Conservation (phyloP, 2,888 invertebrate species). For the Nysson spinosus region DNA sequence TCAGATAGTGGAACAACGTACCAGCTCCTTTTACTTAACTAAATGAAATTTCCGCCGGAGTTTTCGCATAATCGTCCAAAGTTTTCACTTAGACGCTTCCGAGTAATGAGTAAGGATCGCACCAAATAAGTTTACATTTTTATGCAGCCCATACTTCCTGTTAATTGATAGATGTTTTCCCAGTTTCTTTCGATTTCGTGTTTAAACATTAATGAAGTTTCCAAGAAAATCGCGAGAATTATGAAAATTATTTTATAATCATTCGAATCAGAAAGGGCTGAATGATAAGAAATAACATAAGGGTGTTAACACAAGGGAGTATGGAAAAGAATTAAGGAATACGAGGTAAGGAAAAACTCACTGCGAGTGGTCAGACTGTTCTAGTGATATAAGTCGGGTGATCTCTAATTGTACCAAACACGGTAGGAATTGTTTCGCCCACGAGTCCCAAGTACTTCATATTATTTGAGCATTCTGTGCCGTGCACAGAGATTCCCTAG, state of each 20-base stretch:
- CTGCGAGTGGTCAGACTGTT: constrained; percentile 16
- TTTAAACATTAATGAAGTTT: neutral
- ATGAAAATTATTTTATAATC: no score
- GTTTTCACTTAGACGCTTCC: constrained; percentile 47
- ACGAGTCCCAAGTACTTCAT: constrained; percentile 44
- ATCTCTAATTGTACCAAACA: constrained; percentile 62
- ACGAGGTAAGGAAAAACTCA: constrained; percentile 26
- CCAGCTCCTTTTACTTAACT: constrained; percentile 20
- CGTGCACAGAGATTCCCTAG: constrained; percentile 11
- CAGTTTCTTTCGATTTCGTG: neutral
- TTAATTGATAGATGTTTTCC: no score
- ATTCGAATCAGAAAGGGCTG: no score
- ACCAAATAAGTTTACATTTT: no score
- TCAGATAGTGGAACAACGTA: constrained; percentile 12
- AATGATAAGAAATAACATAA: no score
- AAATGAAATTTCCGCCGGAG: constrained; percentile 40
- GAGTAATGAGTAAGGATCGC: constrained; percentile 38
- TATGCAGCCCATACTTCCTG: no score
- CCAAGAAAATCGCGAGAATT: no score
- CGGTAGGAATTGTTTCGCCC: constrained; percentile 55
- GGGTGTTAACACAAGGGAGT: no score
- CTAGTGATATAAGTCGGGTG: constrained; percentile 54
- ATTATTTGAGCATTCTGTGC: constrained; percentile 52
- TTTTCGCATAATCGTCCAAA: constrained; percentile 50
- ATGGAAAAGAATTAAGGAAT: constrained; percentile 8